Evolutionary conservation across 2,888 invertebrate species (phyloP).

Genomic region (Caenorhabditis doughertyi): DNA sequence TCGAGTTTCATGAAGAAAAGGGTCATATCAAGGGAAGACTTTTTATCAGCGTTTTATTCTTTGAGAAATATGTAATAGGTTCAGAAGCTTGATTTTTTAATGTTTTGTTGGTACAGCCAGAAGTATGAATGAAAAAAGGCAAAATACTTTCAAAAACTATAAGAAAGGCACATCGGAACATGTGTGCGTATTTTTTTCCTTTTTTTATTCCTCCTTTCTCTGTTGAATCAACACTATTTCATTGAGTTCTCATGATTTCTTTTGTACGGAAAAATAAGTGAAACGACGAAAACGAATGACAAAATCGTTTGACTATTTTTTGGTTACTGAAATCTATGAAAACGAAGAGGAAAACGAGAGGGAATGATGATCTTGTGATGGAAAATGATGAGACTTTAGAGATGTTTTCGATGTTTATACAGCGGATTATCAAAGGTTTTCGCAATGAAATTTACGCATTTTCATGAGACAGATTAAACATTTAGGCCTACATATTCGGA

Average conservation of each 20-base stretch:
- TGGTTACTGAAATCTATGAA: not conserved
- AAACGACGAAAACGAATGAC: not conserved
- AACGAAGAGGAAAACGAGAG: too few relatives aligned
- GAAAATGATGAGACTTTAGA: constrained; percentile 1
- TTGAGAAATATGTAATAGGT: not conserved
- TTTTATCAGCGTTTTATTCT: too few relatives aligned
- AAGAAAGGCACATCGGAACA: constrained; percentile 24
- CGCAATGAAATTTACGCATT: constrained; percentile 16
- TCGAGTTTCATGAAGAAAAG: not conserved
- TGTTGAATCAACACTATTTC: constrained; percentile 28
- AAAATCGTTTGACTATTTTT: not conserved
- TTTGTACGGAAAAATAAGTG: not conserved
- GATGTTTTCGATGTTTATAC: constrained; percentile 32
- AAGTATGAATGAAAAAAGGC: not conserved
- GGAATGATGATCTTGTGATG: not conserved
- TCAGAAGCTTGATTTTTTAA: not conserved
- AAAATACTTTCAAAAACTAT: constrained; percentile 1
- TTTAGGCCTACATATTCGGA: not conserved
- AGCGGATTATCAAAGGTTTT: constrained; percentile 36
- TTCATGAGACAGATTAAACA: not conserved
- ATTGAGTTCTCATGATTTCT: constrained; percentile 7
- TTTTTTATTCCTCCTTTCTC: constrained; percentile 13
- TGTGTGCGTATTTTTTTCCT: not conserved
- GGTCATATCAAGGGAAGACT: too few relatives aligned
- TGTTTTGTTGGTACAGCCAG: too few relatives aligned